These are phyloP conservation scores for Sturnira hondurensis DNA, from an alignment of 2,113 vertebrate genomes.

Conservation along the genomic window DNA sequence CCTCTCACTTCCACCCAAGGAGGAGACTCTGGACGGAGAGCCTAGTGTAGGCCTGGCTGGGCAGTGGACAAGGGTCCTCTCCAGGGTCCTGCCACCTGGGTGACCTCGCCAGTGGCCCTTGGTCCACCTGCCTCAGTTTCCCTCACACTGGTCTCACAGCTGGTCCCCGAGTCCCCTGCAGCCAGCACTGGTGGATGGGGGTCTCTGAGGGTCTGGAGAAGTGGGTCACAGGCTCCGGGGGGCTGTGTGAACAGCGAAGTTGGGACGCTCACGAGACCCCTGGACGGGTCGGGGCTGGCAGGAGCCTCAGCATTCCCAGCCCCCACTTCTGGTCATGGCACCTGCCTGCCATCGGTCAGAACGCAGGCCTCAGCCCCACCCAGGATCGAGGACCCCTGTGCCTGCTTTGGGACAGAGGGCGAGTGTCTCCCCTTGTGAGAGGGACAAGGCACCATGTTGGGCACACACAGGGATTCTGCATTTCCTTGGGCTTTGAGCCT, in stretches of 20 bases:
- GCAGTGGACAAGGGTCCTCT: fast-evolving
- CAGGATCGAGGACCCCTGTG: fast-evolving
- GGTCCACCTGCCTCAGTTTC: neutral
- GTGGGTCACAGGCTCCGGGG: neutral
- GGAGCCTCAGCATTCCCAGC: neutral
- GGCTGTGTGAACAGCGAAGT: no score
- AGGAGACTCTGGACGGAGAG: neutral
- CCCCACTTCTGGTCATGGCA: neutral
- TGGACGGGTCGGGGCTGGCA: neutral
- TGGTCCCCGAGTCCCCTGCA: neutral
- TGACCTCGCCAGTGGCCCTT: fast-evolving
- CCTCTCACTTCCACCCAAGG: neutral
- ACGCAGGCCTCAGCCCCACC: neutral
- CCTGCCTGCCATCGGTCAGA: fast-evolving
- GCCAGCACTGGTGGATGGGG: fast-evolving
- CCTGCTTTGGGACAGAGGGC: fast-evolving
- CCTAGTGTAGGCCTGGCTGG: neutral
- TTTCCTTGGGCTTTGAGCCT: no score
- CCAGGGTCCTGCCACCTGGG: neutral
- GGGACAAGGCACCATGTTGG: fast-evolving
- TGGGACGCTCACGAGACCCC: fast-evolving
- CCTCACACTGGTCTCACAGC: fast-evolving
- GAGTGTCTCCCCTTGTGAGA: fast-evolving
- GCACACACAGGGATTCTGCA: neutral
- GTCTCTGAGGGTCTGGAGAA: neutral